Evolutionary conservation across 2,797 vertebrate genomes (phyloP).

Genomic region (Gorsachius magnificus): DNA sequence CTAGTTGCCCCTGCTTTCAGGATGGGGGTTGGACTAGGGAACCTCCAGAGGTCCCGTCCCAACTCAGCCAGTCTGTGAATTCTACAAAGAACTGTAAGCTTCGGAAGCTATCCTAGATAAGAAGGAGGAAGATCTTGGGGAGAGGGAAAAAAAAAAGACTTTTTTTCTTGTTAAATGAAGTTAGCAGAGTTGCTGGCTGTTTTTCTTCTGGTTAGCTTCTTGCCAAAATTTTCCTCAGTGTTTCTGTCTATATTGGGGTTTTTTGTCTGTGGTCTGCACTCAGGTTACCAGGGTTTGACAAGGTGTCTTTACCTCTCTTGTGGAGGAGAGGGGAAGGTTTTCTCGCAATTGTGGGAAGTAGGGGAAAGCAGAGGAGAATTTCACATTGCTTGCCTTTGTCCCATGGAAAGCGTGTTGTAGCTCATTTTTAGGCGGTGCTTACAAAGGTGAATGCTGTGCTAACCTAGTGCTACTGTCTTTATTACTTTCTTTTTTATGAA

Average conservation of each 20-base stretch:
- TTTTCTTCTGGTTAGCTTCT: background rate
- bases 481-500: background rate
- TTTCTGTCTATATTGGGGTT: background rate
- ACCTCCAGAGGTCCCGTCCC: background rate
- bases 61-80: background rate
- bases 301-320: background rate
- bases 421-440: background rate
- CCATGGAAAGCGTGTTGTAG: background rate
- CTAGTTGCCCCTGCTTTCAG: background rate
- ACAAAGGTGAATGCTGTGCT: background rate
- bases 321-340: background rate
- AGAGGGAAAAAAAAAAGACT: background rate
- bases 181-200: background rate
- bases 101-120: background rate
- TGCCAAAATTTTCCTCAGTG: background rate
- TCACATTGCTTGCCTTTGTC: background rate
- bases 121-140: background rate
- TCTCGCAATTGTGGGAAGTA: background rate
- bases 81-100: background rate
- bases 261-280: background rate
- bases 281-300: background rate
- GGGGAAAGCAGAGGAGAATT: background rate
- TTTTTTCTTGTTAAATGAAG: background rate
- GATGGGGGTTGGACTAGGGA: background rate
- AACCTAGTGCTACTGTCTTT: background rate